phyloP scores from a whole-genome alignment of 2,888 invertebrate genomes.

The Panzeria rudis region DNA sequence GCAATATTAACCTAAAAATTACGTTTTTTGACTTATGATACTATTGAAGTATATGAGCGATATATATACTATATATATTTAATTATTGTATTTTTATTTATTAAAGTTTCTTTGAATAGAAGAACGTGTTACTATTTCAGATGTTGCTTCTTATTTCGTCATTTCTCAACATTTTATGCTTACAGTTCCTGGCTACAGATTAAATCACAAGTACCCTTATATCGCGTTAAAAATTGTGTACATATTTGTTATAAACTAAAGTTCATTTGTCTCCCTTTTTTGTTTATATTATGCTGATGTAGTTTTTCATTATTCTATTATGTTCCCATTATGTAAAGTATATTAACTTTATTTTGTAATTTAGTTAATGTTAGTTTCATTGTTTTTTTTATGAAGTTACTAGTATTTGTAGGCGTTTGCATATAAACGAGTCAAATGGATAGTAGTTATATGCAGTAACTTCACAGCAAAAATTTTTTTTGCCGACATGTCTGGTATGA shows the following conservation, averaged over 20 bases:
- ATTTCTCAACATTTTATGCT: neutral
- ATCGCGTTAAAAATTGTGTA: neutral
- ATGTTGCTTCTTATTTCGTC: neutral
- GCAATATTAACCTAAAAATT: too few species aligned
- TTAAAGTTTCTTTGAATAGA: neutral
- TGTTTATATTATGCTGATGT: neutral
- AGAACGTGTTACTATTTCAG: too few species aligned
- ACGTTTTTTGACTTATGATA: too few species aligned
- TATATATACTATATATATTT: too few species aligned
- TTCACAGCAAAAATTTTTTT: too few species aligned
- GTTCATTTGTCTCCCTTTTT: neutral
- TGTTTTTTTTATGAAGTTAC: neutral
- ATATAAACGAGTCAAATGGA: neutral
- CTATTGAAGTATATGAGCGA: too few species aligned
- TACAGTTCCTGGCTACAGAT: neutral
- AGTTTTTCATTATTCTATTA: conserved; percentile 11
- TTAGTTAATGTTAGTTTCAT: conserved; percentile 52
- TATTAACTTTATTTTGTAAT: conserved; percentile 73
- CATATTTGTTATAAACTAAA: neutral
- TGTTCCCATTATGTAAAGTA: conserved; percentile 65
- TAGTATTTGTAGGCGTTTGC: neutral
- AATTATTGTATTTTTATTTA: neutral
- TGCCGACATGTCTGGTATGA: too few species aligned
- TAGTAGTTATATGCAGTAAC: conserved; percentile 3
- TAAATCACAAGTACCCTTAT: neutral